Percentiles rank a stretch among this genome's conserved stretches.
These are phyloP conservation scores for Grantiella picta DNA, from an alignment of 2,113 vertebrate species.

Conservation along the genomic window DNA sequence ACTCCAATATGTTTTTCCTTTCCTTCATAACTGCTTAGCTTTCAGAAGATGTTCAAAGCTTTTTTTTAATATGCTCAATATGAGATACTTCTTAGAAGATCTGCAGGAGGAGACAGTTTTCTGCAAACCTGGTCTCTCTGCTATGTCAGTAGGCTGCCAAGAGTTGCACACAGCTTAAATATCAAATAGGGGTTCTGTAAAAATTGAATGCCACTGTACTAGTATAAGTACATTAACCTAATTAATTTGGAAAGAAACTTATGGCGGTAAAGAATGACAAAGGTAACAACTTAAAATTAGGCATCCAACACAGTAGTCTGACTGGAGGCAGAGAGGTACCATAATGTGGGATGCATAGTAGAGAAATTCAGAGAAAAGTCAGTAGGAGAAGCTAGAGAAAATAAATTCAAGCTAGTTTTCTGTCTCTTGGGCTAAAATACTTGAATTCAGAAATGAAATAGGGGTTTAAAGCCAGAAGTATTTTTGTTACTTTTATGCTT, in stretches of 20 bases:
- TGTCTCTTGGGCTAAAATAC: neutral
- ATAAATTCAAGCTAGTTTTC: neutral
- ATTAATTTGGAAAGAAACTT: neutral
- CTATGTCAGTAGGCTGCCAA: neutral
- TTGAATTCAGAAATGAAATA: neutral
- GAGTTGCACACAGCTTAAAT: neutral
- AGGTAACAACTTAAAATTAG: neutral
- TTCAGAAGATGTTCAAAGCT: neutral
- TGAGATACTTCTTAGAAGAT: neutral
- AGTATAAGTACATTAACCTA: neutral
- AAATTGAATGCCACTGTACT: neutral
- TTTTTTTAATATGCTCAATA: neutral
- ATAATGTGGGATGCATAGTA: neutral
- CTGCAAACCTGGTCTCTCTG: neutral
- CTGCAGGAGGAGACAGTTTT: neutral
- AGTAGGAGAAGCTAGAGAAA: neutral
- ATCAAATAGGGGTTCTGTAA: neutral
- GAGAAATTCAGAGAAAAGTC: neutral
- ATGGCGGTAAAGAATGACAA: neutral
- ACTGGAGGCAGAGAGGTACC: neutral
- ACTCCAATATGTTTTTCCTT: neutral
- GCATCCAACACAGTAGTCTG: neutral
- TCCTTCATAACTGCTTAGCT: neutral
- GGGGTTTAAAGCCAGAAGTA: neutral
- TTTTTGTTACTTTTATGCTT: neutral